Evolutionary conservation across 2,888 invertebrate genomes (phyloP).

Genomic region (Cantharis flavilabris): DNA sequence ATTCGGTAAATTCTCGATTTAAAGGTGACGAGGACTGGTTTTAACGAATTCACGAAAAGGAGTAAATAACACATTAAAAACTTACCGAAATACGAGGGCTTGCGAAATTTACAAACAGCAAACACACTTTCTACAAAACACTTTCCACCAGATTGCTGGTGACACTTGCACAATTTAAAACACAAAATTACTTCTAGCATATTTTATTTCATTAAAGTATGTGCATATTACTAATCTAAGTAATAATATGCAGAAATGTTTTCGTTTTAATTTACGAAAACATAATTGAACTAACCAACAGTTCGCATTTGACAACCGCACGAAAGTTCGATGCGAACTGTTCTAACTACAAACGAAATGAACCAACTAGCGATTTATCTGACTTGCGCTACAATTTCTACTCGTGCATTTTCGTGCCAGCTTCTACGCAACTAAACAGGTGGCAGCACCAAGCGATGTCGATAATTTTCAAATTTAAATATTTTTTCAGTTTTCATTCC

Average conservation of each 20-base stretch:
- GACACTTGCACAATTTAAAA: conserved; percentile 51
- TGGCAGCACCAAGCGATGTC: neutral
- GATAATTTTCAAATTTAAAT: neutral
- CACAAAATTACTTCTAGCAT: conserved; percentile 49
- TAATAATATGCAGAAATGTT: conserved; percentile 29
- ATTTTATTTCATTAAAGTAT: conserved; percentile 44
- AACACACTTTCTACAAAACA: conserved; percentile 55
- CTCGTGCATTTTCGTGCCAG: conserved; percentile 1
- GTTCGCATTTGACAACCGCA: conserved; percentile 45
- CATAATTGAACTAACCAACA: conserved; percentile 46
- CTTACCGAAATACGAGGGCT: conserved; percentile 49
- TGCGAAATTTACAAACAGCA: conserved; percentile 50
- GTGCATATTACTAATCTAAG: conserved; percentile 28
- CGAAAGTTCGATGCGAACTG: conserved; percentile 52
- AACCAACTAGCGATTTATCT: conserved; percentile 33
- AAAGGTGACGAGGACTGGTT: neutral
- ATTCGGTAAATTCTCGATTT: neutral
- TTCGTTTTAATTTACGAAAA: conserved; percentile 41
- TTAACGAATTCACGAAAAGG: neutral
- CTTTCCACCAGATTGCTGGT: conserved; percentile 49
- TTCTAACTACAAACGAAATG: conserved; percentile 46
- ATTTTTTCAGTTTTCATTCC: neutral
- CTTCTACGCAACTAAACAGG: neutral
- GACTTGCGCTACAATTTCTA: conserved; percentile 8
- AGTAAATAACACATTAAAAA: conserved; percentile 11